phyloP scores from a whole-genome alignment of 92 coral and sea anemone species.

The Virgularia gustaviana region DNA sequence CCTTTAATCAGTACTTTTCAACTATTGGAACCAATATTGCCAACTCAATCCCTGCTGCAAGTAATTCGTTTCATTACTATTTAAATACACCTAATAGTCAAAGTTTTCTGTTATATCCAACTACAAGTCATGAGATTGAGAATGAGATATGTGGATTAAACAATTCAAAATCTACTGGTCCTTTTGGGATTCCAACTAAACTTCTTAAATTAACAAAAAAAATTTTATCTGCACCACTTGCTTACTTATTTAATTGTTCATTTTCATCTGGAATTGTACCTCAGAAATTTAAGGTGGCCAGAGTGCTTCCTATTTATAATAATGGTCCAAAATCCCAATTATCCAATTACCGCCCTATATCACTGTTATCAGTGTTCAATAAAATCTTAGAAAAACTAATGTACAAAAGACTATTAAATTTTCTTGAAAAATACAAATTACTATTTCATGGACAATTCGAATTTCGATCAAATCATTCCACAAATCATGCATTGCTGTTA shows the following conservation, averaged over 20 bases:
- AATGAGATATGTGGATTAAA: conserved; percentile 32
- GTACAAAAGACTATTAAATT: conserved; percentile 35
- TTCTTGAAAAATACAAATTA: conserved; percentile 34
- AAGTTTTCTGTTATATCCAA: conserved; percentile 27
- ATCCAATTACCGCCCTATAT: conserved; percentile 52
- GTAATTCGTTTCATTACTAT: neutral
- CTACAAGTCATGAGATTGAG: conserved; percentile 38
- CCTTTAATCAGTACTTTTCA: conserved; percentile 41
- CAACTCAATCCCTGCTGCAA: neutral
- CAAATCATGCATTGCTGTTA: conserved; percentile 45
- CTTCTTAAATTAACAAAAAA: conserved; percentile 25
- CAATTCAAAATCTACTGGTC: conserved; percentile 40
- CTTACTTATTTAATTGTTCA: conserved; percentile 36
- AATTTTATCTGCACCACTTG: conserved; percentile 33
- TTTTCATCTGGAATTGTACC: conserved; percentile 45
- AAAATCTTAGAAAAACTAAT: conserved; percentile 54
- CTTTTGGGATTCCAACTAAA: conserved; percentile 45
- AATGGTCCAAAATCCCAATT: conserved; percentile 40
- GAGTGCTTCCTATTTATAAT: conserved; percentile 48
- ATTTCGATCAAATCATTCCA: conserved; percentile 48
- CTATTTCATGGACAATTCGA: conserved; percentile 49
- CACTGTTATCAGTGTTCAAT: conserved; percentile 51
- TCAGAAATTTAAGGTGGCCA: conserved; percentile 45
- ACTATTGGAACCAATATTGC: conserved; percentile 23
- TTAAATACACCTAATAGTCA: neutral